Base-by-base conservation (phyloP, 2,888 invertebrate species). In the Cryptus armator region DNA sequence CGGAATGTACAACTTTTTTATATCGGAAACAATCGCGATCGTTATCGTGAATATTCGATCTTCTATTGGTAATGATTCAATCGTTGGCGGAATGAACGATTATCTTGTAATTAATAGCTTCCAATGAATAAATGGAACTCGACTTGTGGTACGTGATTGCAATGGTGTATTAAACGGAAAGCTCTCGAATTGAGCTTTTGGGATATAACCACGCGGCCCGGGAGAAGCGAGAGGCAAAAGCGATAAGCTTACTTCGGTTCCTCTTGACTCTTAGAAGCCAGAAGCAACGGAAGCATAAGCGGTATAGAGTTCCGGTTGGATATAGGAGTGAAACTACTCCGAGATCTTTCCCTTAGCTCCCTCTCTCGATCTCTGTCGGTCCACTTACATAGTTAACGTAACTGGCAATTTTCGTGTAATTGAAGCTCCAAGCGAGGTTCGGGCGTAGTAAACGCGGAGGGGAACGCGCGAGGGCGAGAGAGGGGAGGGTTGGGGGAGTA, bases 391-490 rank as follows among this genome's bases (percentile, higher is more conserved):
- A 85, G 81, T 83, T 85, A 83, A 76, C 76, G 84, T 82, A 86
- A 86, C 84, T 84, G 86, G 84, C 86, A 86, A 86, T 86, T 86
- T 86, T 84, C 82, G 81, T 84, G 82, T 82, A 86, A 86, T 86
- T 86, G 84, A 86, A 86, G 86, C 81, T 82, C 67, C 67, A 59
- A 84, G 79, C 81, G 67, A 66, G 51, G 67, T 77, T 72, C 29
- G 59, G 70, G 76, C 53, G 56, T 46, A 43, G 75, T 51, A 72
- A 75, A 44, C 59, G 75, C 32, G 43, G 16, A 32, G 29, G 51
- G 62, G 51, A 43, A 53, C 16, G 53, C 37, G 32, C 12, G n/a
- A 0, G 51, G 43, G 59, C 3, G 72, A 19, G 14, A 48, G 77
- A 48, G 66, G 12, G 67, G 37, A 37, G 9, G 51, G 32, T 37